phyloP scores from a whole-genome alignment of 2,113 vertebrate species.

The Heliornis fulica region DNA sequence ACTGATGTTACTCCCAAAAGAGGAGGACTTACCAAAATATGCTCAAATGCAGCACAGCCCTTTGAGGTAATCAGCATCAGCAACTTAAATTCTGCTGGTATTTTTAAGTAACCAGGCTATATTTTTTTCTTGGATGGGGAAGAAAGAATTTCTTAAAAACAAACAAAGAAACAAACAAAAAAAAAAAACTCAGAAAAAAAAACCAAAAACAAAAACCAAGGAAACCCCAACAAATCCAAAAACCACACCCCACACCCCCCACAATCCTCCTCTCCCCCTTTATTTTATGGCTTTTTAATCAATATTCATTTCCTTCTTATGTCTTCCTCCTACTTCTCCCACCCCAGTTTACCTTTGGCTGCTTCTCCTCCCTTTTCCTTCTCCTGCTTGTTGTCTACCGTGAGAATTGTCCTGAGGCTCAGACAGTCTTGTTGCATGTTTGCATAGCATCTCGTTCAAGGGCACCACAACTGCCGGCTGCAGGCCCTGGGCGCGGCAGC shows the following conservation, averaged over 20 bases:
- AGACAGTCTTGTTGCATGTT: neutral
- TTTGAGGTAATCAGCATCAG: neutral
- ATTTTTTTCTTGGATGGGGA: neutral
- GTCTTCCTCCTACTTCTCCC: neutral
- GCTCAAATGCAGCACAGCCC: too few relatives aligned
- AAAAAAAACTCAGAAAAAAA: neutral
- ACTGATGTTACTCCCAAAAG: neutral
- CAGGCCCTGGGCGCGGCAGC: neutral
- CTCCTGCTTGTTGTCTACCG: neutral
- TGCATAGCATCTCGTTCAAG: neutral
- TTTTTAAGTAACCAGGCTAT: neutral
- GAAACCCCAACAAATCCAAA: neutral
- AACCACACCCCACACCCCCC: too few relatives aligned
- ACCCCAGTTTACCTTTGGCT: neutral
- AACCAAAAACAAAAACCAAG: neutral
- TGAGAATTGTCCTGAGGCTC: neutral
- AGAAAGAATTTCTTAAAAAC: rapidly evolving
- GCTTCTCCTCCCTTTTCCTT: neutral
- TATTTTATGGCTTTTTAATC: neutral
- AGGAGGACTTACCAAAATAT: too few relatives aligned
- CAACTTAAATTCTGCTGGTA: neutral
- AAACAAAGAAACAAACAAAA: neutral
- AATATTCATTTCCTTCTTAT: neutral
- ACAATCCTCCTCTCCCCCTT: neutral
- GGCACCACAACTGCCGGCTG: neutral